Evolutionary conservation across 2,888 invertebrate genomes (phyloP).

Genomic region (Lithophane socia): DNA sequence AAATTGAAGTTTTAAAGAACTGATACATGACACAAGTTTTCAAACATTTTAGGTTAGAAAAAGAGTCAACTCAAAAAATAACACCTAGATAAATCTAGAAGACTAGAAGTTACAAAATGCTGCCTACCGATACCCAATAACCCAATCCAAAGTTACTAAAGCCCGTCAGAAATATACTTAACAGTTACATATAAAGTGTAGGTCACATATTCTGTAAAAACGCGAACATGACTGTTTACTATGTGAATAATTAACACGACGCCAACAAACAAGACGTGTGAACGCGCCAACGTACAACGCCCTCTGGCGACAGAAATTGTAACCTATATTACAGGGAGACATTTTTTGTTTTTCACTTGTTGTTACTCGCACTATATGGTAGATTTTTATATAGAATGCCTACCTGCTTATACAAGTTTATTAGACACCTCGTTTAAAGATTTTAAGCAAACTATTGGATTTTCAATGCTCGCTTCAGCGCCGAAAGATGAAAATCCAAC

Average conservation of each 20-base stretch:
- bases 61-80: neutral
- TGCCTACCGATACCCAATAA: neutral
- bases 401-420: no score
- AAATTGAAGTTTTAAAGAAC: neutral
- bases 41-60: neutral
- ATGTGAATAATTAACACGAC: conserved; percentile 79
- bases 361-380: neutral
- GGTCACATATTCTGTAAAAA: conserved; percentile 76
- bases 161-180: conserved; percentile 30
- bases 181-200: conserved; percentile 61
- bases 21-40: no score
- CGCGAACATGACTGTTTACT: conserved; percentile 76
- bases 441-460: no score
- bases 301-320: conserved; percentile 67
- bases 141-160: conserved; percentile 3
- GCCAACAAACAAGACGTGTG: conserved; percentile 81
- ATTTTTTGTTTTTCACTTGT: conserved; percentile 48
- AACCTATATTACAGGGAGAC: conserved; percentile 63
- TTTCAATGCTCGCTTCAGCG: no score
- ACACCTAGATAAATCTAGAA: neutral
- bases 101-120: neutral
- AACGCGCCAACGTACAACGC: conserved; percentile 68
- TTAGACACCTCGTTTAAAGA: no score
- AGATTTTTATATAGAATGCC: no score
- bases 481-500: no score